Evolutionary conservation across 2,888 invertebrate genomes (phyloP), one percentile per base, ranked within the genome.

Genomic region (Cantharis nigra): DNA sequence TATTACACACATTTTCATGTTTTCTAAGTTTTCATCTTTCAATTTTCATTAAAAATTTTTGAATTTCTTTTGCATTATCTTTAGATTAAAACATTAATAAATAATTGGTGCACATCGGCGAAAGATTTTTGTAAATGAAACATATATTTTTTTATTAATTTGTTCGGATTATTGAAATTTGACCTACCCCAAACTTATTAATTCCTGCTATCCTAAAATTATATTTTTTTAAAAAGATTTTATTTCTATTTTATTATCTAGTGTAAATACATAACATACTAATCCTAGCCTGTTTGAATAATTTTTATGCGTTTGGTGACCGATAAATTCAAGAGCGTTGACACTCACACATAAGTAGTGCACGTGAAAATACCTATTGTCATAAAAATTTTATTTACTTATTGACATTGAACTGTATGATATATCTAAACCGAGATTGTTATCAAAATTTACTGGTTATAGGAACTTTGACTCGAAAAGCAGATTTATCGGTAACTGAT

Each of bases 391-490:
- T 7, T 49, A n/a, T 49, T 49, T n/a, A 49, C 49, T 49, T n/a
- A n/a, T 13, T 49, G 1, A 49, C n/a, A 49, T n/a, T 49, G 7
- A 49, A 49, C 7, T 49, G n/a, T n/a, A 49, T 9, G n/a, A 30
- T 49, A 49, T 49, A 49, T n/a, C n/a, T n/a, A 49, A n/a, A 49
- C 4, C n/a, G n/a, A 49, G n/a, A 49, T 49, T 7, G 2, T 49
- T 11, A 63, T 10, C 62, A 71, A 62, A 28, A 16, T 33, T 16
- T 13, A 10, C 10, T 69, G 33, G 14, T 75, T 74, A 23, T 20
- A 83, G 83, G 84, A 20, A 83, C 83, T 16, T 71, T 83, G n/a
- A 82, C 82, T 7, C 77, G 83, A 26, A 76, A 81, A 11, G 16
- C 70, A 3, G 83, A 83, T 70, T 73, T 80, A 3, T 77, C 81